Base-by-base conservation (phyloP, 2,797 vertebrate genomes). In the Girardinus metallicus region DNA sequence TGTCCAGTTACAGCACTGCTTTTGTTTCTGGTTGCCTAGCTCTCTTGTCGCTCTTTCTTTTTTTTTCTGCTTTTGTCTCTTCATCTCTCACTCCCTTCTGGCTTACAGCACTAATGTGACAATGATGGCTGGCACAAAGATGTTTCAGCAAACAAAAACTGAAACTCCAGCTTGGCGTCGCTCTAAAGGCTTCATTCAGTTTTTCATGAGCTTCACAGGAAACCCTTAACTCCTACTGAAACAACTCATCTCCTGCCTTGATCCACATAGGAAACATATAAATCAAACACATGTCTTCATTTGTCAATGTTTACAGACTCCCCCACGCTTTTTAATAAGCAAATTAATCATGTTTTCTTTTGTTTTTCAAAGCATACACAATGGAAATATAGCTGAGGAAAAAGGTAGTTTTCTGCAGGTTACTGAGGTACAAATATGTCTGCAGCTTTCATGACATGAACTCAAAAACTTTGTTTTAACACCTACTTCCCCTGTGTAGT, bases 1-100 rank as follows among this genome's bases (percentile, higher is more conserved):
- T 91, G 91, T 94, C 90, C 73, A 49, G 80, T 88, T 91, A 92
- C 92, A 94, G 86, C 88, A 80, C 79, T 5, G 85, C 90, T 89
- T 91, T 93, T 92, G 90, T 94, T 86, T 85, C 81, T 68, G 18
- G 85, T 77, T 82, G 73, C 83, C 77, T 36, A 72, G 79, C 71
- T 75, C 73, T 77, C 53, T 60, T 44, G 41, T 71, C 55, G 74
- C 57, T 75, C 53, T 77, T 60, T 80, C 31, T 75, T 75, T 75
- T 57, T 77, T 47, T 76, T 53, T 64, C 74, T 74, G 80, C 46
- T 74, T 82, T 80, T 84, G 72, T 85, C 85, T 60, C 74, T 60
- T 44, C 18, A 34, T 82, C 78, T 31, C 70, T 76, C 64, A 80
- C 43, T 80, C 76, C 74, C 81, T 76, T 83, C 77, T 73, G 80